Evolutionary conservation across 2,888 invertebrate species (phyloP).

Genomic region (Anthrax anthrax): DNA sequence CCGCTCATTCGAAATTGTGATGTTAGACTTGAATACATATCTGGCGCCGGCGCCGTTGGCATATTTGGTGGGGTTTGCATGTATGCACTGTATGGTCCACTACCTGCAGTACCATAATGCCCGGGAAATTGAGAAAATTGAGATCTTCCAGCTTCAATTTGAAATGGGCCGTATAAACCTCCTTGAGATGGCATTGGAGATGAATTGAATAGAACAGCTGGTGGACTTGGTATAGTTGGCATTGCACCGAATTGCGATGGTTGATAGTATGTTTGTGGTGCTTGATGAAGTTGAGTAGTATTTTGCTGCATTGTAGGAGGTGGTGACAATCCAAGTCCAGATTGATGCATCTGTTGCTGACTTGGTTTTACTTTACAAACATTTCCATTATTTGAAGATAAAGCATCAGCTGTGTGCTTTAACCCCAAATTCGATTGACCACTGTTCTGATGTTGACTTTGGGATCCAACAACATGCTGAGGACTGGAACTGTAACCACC

Average conservation of each 20-base stretch:
- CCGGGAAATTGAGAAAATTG: conserved; percentile 69
- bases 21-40: conserved; percentile 50
- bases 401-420: conserved; percentile 33
- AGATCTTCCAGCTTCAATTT: conserved; percentile 57
- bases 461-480: conserved; percentile 19
- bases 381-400: conserved; percentile 45
- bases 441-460: conserved; percentile 36
- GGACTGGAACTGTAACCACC: conserved; percentile 41
- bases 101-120: conserved; percentile 41
- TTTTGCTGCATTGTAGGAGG: conserved; percentile 46
- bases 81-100: conserved; percentile 54
- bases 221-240: conserved; percentile 76
- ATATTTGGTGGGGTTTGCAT: conserved; percentile 44
- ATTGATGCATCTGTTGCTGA: conserved; percentile 50
- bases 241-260: conserved; percentile 62
- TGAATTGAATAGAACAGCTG: conserved; percentile 67
- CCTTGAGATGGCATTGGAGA: conserved; percentile 58
- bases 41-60: conserved; percentile 50
- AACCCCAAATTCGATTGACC: conserved; percentile 26
- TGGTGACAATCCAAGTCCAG: conserved; percentile 40
- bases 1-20: conserved; percentile 48
- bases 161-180: conserved; percentile 72
- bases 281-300: conserved; percentile 34
- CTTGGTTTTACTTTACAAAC: conserved; percentile 74
- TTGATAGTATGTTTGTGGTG: conserved; percentile 46